These are phyloP conservation scores for Zapornia atra DNA, from an alignment of 2,113 vertebrate genomes.

Conservation along the genomic window DNA sequence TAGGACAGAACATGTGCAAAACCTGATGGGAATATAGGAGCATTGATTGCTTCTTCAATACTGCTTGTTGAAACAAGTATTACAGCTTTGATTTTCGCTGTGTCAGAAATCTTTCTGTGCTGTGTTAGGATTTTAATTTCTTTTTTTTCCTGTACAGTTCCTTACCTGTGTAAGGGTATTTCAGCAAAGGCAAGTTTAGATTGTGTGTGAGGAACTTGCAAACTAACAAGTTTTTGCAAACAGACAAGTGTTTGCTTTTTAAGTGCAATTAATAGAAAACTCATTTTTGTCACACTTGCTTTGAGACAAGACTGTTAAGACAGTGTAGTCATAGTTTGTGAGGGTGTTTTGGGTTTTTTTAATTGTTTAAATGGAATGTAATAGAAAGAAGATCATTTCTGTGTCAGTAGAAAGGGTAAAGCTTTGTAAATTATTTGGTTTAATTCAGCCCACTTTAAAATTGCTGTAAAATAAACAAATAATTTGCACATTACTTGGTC, in stretches of 20 bases:
- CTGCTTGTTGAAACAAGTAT: background rate
- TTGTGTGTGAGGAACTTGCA: background rate
- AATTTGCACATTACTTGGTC: background rate
- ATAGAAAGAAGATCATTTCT: background rate
- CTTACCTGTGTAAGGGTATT: background rate
- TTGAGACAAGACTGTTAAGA: background rate
- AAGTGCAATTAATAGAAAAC: background rate
- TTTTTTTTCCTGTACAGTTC: background rate
- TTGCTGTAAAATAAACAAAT: background rate
- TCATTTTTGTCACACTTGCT: background rate
- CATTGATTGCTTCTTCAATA: background rate
- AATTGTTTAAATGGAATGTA: background rate
- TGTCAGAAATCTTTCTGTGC: background rate
- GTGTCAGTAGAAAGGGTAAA: background rate
- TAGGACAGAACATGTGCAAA: background rate
- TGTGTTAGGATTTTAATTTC: background rate
- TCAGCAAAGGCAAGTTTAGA: background rate
- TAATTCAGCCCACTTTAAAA: background rate
- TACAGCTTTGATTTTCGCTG: background rate
- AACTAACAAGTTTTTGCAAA: background rate
- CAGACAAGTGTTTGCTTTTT: background rate
- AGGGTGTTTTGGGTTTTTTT: background rate
- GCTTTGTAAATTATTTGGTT: background rate
- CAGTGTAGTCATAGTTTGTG: background rate
- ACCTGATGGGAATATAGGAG: background rate